Base-by-base conservation (phyloP, 2,888 invertebrate species). In the Polylopha cassiicola region DNA sequence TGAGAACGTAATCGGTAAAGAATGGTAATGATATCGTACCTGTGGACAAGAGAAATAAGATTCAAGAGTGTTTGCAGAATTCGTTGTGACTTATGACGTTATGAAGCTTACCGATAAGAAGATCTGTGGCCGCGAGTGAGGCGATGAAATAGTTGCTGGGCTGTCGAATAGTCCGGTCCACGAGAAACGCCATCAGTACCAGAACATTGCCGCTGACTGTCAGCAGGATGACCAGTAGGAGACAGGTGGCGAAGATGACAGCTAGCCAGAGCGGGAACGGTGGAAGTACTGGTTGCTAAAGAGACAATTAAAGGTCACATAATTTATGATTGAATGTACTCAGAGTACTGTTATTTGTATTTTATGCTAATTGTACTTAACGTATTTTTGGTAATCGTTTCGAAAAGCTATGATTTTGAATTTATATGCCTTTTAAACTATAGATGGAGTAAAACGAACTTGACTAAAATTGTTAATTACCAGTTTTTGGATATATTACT, bases 121-220 rank as follows among this genome's bases (percentile, higher is more conserved):
- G 91, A 76, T 99, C 98, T 4, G 97, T 97, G 39, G 98, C 95
- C 28, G 99, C 99, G 47, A 99, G 88, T 0, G 99, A 99, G 4
- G 98, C 98, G 51, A 99, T 98, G 87, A 99, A 99, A 86, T 99
- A 99, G 87, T 99, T 99, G 76, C 98, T 98, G 15, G 99, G 99
- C 70, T 99, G 98, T 38, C 99, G 87, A 60, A 95, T 95, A 51
- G 94, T 93, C 43, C 97, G 87, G 77, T 98, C 98, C 24, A 98
- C 95, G 46, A 97, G 92, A 78, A 99, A 99, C 27, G 98, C 97
- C 55, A 98, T 84, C 37, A 99, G 89, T 38, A 99, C 98, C 48
- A 99, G 89, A 37, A 98, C 94, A 73, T 99, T 99, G 37, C 99
- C 99, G 46, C 94, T 92, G 44, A 98, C 93, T 0, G 98, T 98